Evolutionary conservation across 2,888 invertebrate species (phyloP).

Genomic region (Sphaerophoria taeniata): DNA sequence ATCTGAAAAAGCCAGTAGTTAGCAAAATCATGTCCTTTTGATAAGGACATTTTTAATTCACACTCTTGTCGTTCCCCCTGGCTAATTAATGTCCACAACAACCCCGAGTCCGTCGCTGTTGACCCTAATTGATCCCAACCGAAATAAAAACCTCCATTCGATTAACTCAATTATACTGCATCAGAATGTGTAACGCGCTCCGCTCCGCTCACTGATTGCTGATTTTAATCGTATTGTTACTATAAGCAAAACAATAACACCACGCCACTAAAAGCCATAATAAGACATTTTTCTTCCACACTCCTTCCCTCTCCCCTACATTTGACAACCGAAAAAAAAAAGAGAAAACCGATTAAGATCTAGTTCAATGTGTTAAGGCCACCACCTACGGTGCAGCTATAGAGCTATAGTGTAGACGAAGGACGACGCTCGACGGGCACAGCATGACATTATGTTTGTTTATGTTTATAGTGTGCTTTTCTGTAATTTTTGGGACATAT

Average conservation of each 20-base stretch:
- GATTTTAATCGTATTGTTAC: conserved; percentile 24
- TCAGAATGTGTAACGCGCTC: background rate
- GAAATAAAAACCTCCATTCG: background rate
- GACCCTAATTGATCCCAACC: background rate
- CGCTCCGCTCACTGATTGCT: background rate
- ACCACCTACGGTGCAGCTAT: background rate
- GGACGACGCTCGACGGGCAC: background rate
- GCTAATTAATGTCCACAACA: background rate
- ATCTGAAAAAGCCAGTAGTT: too few species aligned
- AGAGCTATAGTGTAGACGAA: too few species aligned
- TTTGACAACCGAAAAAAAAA: background rate
- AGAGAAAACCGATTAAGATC: conserved; percentile 15
- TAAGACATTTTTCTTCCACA: background rate
- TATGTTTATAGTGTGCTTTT: background rate
- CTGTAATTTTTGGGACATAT: background rate
- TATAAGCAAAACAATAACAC: background rate
- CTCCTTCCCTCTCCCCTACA: too few species aligned
- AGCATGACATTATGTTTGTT: conserved; percentile 10
- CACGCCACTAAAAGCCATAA: background rate
- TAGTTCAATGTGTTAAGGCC: conserved; percentile 32
- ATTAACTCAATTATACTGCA: conserved; percentile 12
- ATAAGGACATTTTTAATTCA: too few species aligned
- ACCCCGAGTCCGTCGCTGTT: background rate
- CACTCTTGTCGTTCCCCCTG: background rate
- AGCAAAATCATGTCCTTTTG: too few species aligned